Evolutionary conservation across 2,888 invertebrate genomes (phyloP).

Genomic region (Galerucella calmariensis): DNA sequence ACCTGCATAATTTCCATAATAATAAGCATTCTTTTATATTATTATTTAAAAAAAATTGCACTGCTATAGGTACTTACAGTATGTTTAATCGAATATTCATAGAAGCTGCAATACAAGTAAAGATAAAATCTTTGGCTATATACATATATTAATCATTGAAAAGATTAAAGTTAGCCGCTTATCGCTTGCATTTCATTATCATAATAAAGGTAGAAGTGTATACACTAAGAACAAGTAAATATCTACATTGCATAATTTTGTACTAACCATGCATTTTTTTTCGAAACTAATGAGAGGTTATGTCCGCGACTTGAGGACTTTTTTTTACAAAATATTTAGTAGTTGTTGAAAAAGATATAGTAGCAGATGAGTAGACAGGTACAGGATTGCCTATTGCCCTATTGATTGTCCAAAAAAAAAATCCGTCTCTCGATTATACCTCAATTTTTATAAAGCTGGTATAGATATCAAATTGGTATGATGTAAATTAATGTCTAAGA

Average conservation of each 20-base stretch:
- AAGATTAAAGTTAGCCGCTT: slow-evolving; percentile 19
- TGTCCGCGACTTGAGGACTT: no score
- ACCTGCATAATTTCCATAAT: not conserved
- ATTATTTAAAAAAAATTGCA: not conserved
- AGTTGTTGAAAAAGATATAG: no score
- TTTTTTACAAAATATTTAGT: no score
- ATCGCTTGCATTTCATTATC: slow-evolving; percentile 7
- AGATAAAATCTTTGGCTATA: slow-evolving; percentile 13
- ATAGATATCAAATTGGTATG: no score
- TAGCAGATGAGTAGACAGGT: no score
- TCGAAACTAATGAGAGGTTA: no score
- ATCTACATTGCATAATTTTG: not conserved
- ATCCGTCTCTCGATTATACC: no score
- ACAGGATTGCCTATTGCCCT: no score
- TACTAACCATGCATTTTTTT: no score
- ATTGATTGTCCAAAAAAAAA: no score
- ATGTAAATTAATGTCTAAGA: no score
- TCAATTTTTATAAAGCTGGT: no score
- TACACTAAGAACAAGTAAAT: not conserved
- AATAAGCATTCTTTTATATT: not conserved
- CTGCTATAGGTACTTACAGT: not conserved
- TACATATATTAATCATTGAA: slow-evolving; percentile 12
- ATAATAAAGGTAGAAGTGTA: slow-evolving; percentile 19
- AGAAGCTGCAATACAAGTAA: not conserved
- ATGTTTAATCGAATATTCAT: slow-evolving; percentile 3